phyloP scores from a whole-genome alignment of 2,113 vertebrate species.

The Oreochromis tanganicae region DNA sequence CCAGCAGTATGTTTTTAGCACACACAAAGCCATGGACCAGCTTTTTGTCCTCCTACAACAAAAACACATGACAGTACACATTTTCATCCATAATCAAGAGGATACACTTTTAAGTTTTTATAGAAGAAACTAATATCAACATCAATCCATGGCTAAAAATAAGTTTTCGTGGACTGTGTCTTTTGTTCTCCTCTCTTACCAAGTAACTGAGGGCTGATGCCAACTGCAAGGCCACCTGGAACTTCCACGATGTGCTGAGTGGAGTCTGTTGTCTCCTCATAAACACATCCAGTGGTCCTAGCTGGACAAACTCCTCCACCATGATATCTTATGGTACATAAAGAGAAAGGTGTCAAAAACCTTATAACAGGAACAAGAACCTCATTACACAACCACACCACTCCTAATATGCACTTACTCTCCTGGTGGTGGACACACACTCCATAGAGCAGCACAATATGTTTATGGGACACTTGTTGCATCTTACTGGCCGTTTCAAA shows the following conservation, averaged over 20 bases:
- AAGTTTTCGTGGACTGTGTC: not conserved
- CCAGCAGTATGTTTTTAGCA: constrained; percentile 93
- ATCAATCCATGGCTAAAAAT: not conserved
- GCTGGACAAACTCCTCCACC: constrained; percentile 94
- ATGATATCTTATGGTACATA: constrained; percentile 82
- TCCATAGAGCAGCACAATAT: constrained; percentile 91
- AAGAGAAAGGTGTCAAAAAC: not conserved
- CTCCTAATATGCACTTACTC: constrained; percentile 77
- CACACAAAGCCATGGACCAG: constrained; percentile 95
- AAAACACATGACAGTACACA: not conserved
- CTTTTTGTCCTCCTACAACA: constrained; percentile 90
- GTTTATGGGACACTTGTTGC: constrained; percentile 94
- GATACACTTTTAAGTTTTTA: not conserved
- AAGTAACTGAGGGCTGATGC: constrained; percentile 94
- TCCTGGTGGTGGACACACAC: constrained; percentile 90
- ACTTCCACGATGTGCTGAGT: constrained; percentile 91
- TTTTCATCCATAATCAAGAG: not conserved
- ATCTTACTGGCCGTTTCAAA: constrained; percentile 98
- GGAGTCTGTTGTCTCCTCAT: constrained; percentile 82
- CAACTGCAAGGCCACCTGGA: constrained; percentile 95
- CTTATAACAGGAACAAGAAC: not conserved
- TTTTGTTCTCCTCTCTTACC: constrained; percentile 71
- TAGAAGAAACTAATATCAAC: not conserved
- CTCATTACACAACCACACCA: not conserved
- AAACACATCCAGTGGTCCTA: constrained; percentile 89